These are phyloP conservation scores for Notamacropus eugenii DNA, from an alignment of 2,797 vertebrate genomes.

Conservation along the genomic window DNA sequence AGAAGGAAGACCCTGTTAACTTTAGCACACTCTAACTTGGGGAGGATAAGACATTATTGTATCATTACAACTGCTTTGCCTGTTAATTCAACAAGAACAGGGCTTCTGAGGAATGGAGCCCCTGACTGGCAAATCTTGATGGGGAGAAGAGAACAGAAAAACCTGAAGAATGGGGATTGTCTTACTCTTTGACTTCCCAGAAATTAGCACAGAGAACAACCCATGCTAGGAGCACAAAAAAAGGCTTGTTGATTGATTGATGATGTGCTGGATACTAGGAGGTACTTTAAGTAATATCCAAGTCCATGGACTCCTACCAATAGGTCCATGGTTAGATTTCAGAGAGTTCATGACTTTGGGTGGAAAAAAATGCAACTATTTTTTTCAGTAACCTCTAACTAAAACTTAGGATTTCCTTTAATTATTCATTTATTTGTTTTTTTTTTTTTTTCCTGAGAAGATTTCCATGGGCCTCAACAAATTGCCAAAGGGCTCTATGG, in stretches of 20 bases:
- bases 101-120: neutral
- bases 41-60: neutral
- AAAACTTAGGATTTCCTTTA: neutral
- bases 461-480: neutral
- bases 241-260: neutral
- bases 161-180: neutral
- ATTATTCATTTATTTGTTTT: too few relatives aligned
- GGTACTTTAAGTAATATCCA: neutral
- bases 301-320: neutral
- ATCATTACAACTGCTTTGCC: neutral
- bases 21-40: neutral
- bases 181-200: neutral
- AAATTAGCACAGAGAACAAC: neutral
- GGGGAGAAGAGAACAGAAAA: neutral
- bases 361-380: neutral
- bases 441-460: neutral
- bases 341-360: neutral
- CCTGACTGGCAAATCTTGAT: neutral
- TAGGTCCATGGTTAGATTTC: neutral
- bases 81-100: neutral
- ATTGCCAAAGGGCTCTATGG: neutral
- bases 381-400: neutral
- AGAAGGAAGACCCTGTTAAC: neutral
- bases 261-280: neutral
- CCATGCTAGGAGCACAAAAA: neutral